phyloP scores from a whole-genome alignment of 2,797 vertebrate genomes.

The Mus spretus region DNA sequence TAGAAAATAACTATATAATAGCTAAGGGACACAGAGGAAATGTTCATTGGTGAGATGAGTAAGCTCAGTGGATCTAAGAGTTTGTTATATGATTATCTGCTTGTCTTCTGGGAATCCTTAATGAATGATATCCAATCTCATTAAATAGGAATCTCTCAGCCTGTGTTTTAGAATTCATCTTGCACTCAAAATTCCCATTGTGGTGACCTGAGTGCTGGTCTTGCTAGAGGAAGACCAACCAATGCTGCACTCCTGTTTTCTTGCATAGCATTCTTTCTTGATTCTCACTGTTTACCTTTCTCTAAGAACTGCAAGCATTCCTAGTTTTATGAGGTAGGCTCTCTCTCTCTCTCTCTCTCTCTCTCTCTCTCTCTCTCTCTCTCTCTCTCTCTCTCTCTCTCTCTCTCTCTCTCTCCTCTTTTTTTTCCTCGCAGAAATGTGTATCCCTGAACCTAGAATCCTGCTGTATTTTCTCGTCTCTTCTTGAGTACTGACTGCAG shows the following conservation, averaged over 20 bases:
- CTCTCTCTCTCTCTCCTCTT: no score
- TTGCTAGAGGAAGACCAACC: background rate
- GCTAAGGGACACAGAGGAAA: background rate
- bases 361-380: no score
- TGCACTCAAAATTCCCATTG: accelerated
- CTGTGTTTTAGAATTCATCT: background rate
- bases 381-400: no score
- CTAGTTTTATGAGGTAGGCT: background rate
- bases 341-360: no score
- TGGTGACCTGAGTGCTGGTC: background rate
- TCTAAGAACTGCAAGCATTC: background rate
- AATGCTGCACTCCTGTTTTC: background rate
- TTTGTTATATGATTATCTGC: background rate
- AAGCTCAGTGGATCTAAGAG: background rate
- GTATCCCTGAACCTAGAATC: background rate
- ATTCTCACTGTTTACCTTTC: background rate
- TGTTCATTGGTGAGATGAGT: no score
- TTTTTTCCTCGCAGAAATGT: background rate
- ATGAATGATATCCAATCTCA: background rate
- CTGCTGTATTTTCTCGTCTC: background rate
- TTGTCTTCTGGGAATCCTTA: background rate
- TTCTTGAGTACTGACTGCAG: background rate
- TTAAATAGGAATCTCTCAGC: background rate
- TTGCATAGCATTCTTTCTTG: background rate
- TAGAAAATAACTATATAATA: background rate